Evolutionary conservation across 64 coral and sea anemone genomes (phyloP), one percentile per base, ranked within the genome.

Genomic region (Stichodactyla helianthus): DNA sequence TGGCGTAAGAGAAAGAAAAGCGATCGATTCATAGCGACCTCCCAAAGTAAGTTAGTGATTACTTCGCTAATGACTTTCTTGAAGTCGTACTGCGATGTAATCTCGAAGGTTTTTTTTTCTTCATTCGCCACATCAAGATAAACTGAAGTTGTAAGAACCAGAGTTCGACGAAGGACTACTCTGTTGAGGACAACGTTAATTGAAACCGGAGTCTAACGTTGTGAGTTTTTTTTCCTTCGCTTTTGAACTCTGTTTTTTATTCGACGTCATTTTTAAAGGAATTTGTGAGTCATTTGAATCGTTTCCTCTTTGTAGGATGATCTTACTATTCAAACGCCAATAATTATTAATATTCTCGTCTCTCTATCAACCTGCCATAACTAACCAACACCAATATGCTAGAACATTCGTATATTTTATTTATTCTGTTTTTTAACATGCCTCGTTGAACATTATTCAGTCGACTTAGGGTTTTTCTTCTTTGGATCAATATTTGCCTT

Each of bases 1-100:
- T 95, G 93, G 93, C 82, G 89, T 84, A 84, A 88, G 20, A 95
- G 89, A 86, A 95, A 95, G 82, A 95, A 91, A 60, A 95, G 93
- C 52, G 93, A 95, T 22, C 90, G 76, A 55, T 95, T 95, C 54
- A 85, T 95, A 15, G 93, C 89, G 20, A 95, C 93, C 35, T 95
- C 93, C 55, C 85, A 95, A 82, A 95, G 93, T 95, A 87, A 91
- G 93, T 65, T 50, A 53, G 4, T 53, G 78, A 74, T 25, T 27
- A 31, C 68, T 11, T 44, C 63, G 19, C 19, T 25, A 22, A 68
- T 23, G 15, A 60, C 14, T 60, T 65, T 65, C 22, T 6, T 19
- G 14, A n/a, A 18, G 5, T 65, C 22, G 5, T 22, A 65, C 14
- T n/a, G 19, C 62, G 19, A 74, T 74, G 68, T 0, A 74, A 74